These are phyloP conservation scores for Leistus spinibarbis DNA, from an alignment of 2,888 invertebrate genomes.

Conservation along the genomic window DNA sequence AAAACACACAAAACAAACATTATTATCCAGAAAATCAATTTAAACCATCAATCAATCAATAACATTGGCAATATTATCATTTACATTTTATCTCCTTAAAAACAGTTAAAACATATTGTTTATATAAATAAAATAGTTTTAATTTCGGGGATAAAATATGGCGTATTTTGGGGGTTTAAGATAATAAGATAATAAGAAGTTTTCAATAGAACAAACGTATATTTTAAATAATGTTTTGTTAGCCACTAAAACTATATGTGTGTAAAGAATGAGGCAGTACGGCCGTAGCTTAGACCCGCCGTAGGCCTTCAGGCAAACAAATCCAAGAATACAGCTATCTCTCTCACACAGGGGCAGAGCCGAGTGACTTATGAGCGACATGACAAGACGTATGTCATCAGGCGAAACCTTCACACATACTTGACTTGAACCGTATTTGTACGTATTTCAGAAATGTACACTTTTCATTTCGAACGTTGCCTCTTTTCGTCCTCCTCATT, in stretches of 20 bases:
- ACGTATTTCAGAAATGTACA: constrained; percentile 50
- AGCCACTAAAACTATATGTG: not conserved
- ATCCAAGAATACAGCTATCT: not conserved
- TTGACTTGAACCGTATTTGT: constrained; percentile 36
- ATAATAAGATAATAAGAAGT: no score
- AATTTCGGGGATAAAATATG: no score
- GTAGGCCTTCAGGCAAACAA: not conserved
- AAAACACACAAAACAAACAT: not conserved
- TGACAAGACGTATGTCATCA: constrained; percentile 52
- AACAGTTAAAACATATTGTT: no score
- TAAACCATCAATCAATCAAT: no score
- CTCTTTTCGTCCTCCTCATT: not conserved
- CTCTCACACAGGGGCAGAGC: not conserved
- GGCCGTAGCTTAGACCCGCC: not conserved
- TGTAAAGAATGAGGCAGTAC: not conserved
- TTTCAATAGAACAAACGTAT: no score
- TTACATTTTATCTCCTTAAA: no score
- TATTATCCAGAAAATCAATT: no score
- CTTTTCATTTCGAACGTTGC: constrained; percentile 48
- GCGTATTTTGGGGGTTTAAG: no score
- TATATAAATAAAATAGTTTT: no score
- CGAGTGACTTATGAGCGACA: constrained; percentile 42
- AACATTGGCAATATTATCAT: no score
- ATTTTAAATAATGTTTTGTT: no score
- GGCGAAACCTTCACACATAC: constrained; percentile 7